These are phyloP conservation scores for Telmatochromis brachygnathus DNA, from an alignment of 2,113 vertebrate species.

Conservation along the genomic window DNA sequence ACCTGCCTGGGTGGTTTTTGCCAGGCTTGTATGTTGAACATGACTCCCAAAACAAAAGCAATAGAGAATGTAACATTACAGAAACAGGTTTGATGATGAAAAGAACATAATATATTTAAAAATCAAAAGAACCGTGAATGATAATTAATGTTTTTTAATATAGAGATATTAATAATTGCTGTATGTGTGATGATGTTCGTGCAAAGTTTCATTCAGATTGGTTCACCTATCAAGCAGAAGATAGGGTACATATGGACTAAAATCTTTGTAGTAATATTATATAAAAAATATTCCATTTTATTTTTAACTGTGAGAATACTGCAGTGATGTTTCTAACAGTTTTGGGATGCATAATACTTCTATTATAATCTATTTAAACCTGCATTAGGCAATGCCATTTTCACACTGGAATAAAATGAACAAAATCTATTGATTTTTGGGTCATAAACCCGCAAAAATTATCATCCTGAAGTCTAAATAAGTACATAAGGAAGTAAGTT, in stretches of 20 bases:
- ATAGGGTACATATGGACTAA: background rate
- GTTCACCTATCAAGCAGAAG: background rate
- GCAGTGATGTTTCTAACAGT: background rate
- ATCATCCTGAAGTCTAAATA: background rate
- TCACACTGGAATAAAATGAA: background rate
- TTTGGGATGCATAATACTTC: background rate
- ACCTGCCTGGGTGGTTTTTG: background rate
- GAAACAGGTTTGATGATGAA: background rate
- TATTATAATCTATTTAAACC: background rate
- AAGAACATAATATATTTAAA: background rate
- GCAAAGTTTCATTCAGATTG: background rate
- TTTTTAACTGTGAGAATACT: background rate
- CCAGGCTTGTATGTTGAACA: background rate
- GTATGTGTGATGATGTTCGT: background rate
- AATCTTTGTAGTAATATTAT: background rate
- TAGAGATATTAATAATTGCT: background rate
- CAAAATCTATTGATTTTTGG: background rate
- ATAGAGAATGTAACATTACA: background rate
- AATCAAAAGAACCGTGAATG: background rate
- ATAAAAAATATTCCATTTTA: background rate
- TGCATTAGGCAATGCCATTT: background rate
- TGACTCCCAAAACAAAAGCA: background rate
- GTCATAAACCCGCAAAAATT: background rate
- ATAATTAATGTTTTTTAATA: background rate
- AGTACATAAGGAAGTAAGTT: background rate